phyloP scores from a whole-genome alignment of 1,140 invertebrate species.

The Drosophila lowei region DNA sequence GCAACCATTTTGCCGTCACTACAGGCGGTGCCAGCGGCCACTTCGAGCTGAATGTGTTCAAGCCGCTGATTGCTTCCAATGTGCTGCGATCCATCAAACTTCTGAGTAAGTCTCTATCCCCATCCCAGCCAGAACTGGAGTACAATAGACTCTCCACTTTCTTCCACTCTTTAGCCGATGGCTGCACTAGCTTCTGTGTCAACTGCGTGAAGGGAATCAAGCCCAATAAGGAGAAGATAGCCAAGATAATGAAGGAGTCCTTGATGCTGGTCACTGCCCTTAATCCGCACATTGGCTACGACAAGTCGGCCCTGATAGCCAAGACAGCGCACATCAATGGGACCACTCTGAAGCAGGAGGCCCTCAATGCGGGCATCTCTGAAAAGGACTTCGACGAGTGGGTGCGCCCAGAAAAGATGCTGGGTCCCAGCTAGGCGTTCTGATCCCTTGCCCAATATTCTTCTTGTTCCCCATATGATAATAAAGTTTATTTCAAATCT shows the following conservation, averaged over 20 bases:
- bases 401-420: conserved; percentile 97
- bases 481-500: conserved; percentile 20
- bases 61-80: conserved; percentile 98
- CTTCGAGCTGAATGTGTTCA: conserved; percentile 99
- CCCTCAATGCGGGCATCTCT: conserved; percentile 93
- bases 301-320: conserved; percentile 97
- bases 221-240: conserved; percentile 92
- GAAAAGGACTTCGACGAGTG: conserved; percentile 95
- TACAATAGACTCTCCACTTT: not conserved
- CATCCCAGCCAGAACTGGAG: not conserved
- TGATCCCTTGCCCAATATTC: not conserved
- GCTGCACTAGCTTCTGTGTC: conserved; percentile 91
- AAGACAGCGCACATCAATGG: conserved; percentile 98
- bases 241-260: conserved; percentile 94
- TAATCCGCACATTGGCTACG: conserved; percentile 99
- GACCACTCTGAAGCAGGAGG: conserved; percentile 94
- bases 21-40: conserved; percentile 98
- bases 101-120: conserved; percentile 85
- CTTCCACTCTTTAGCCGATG: conserved; percentile 85
- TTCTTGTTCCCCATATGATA: not conserved
- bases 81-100: conserved; percentile 95
- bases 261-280: conserved; percentile 99
- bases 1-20: conserved; percentile 97
- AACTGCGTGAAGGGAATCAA: conserved; percentile 96
- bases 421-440: conserved; percentile 91